These are phyloP conservation scores for Dione vanillae DNA, from an alignment of 2,888 invertebrate genomes.

Conservation along the genomic window DNA sequence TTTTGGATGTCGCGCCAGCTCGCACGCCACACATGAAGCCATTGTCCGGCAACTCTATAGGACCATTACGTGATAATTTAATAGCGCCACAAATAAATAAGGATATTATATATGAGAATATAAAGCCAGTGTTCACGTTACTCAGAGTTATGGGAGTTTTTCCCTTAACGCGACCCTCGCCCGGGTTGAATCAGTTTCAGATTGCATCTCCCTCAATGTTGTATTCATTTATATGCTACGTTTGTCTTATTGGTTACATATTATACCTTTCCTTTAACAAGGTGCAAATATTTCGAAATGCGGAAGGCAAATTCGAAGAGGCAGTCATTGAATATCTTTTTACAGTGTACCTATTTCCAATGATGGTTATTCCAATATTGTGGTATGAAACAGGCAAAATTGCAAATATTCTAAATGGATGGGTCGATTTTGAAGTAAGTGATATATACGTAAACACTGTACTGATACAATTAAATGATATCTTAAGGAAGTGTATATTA, in stretches of 20 bases:
- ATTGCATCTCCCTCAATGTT: slow-evolving; percentile 82
- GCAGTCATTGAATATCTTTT: slow-evolving; percentile 90
- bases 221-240: slow-evolving; percentile 83
- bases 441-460: no score
- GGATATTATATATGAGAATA: slow-evolving; percentile 77
- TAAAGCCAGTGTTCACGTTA: slow-evolving; percentile 71
- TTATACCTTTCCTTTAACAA: slow-evolving; percentile 86
- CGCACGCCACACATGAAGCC: slow-evolving; percentile 62
- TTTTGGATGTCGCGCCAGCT: slow-evolving; percentile 73
- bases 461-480: no score
- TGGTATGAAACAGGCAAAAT: slow-evolving; percentile 88
- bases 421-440: slow-evolving; percentile 87
- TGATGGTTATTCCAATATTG: slow-evolving; percentile 85
- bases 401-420: slow-evolving; percentile 84
- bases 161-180: slow-evolving; percentile 81
- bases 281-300: slow-evolving; percentile 84
- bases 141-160: slow-evolving; percentile 85
- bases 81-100: slow-evolving; percentile 62
- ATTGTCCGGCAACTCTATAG: slow-evolving; percentile 62
- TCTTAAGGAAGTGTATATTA: no score
- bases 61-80: slow-evolving; percentile 67
- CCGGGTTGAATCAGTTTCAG: slow-evolving; percentile 77
- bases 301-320: slow-evolving; percentile 89
- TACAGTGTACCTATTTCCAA: slow-evolving; percentile 88
- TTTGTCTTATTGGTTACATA: slow-evolving; percentile 81